phyloP scores from a whole-genome alignment of 2,113 vertebrate species.

The Ochotona curzoniae region DNA sequence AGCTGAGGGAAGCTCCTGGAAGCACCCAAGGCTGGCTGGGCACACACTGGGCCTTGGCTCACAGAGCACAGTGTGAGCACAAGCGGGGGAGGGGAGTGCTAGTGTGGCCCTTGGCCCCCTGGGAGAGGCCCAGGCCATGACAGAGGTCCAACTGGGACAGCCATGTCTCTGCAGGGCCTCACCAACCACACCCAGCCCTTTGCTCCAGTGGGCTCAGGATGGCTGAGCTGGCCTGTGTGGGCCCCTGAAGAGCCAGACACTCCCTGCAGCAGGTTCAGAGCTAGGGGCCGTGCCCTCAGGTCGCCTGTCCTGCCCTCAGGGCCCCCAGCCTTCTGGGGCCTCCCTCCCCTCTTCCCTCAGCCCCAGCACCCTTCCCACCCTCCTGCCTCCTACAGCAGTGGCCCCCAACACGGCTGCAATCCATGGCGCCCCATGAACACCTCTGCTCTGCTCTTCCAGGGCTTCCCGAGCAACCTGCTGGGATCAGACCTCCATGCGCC shows the following conservation, averaged over 20 bases:
- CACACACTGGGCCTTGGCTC: neutral
- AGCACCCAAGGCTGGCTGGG: too few relatives aligned
- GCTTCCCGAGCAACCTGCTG: neutral
- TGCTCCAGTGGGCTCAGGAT: neutral
- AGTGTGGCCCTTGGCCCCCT: too few relatives aligned
- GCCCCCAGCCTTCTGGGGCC: neutral
- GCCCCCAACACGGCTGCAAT: neutral
- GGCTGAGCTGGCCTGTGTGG: neutral
- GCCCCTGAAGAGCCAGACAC: neutral
- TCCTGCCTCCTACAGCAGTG: neutral
- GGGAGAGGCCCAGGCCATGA: too few relatives aligned
- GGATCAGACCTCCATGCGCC: too few relatives aligned
- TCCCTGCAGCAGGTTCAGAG: neutral
- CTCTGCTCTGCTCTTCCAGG: neutral
- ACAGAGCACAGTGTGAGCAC: too few relatives aligned
- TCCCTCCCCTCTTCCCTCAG: neutral
- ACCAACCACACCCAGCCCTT: neutral
- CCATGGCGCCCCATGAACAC: neutral
- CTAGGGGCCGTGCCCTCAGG: too few relatives aligned
- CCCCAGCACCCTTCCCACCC: rapidly evolving
- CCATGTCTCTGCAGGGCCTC: too few relatives aligned
- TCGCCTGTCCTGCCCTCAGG: neutral
- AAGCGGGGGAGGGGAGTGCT: too few relatives aligned
- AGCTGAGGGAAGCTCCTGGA: neutral
- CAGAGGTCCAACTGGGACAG: too few relatives aligned